A percentile compares a stretch with the other conserved stretches of the same genome.
phyloP scores from a whole-genome alignment of 2,888 invertebrate genomes.

The Acrobasis suavella region DNA sequence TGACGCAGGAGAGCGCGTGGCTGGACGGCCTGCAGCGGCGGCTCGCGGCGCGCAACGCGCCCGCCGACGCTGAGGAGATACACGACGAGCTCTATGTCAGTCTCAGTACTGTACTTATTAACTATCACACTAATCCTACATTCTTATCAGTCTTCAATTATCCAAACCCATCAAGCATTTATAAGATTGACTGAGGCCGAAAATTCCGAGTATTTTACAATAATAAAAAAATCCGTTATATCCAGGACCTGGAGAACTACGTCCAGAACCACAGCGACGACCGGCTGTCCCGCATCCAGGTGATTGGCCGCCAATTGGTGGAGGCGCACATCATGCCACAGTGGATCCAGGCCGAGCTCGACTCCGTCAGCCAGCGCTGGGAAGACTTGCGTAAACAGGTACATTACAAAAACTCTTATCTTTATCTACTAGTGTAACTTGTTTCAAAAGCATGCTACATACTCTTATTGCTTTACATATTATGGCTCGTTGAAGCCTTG shows the following conservation, averaged over 20 bases:
- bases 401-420: too few relatives aligned
- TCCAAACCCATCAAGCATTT: too few relatives aligned
- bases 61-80: slow-evolving; percentile 95
- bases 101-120: neutral
- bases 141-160: too few relatives aligned
- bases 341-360: slow-evolving; percentile 85
- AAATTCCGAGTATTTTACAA: too few relatives aligned
- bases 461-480: too few relatives aligned
- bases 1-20: slow-evolving; percentile 90
- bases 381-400: slow-evolving; percentile 87
- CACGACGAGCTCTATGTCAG: slow-evolving; percentile 91
- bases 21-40: slow-evolving; percentile 90
- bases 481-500: too few relatives aligned
- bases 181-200: too few relatives aligned
- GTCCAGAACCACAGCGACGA: slow-evolving; percentile 88
- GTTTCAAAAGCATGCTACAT: too few relatives aligned
- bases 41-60: slow-evolving; percentile 86
- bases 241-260: slow-evolving; percentile 93
- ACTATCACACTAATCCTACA: too few relatives aligned
- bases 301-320: slow-evolving; percentile 87
- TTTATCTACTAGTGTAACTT: too few relatives aligned
- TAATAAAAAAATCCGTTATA: too few relatives aligned
- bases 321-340: slow-evolving; percentile 89
- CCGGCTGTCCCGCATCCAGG: slow-evolving; percentile 88
- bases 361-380: slow-evolving; percentile 85